Evolutionary conservation across 2,888 invertebrate species (phyloP), one percentile per base, ranked within the genome.

Genomic region (Chymomyza fuscimana): DNA sequence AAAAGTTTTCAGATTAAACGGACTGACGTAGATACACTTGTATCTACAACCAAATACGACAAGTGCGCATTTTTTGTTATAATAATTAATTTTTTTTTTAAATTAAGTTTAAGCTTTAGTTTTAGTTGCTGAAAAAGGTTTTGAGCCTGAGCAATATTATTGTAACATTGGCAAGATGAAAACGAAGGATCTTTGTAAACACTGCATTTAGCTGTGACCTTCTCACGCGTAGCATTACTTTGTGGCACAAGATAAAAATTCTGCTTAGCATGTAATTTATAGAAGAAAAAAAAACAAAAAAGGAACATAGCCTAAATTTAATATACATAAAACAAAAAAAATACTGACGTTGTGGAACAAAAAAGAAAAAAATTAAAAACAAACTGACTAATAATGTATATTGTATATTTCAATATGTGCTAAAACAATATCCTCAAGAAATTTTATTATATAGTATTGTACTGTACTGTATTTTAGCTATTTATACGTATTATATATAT

Each of bases 1-100:
- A 92, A 71, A 85, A 91, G 81, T 91, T 88, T 81, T 89, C 89
- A 69, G 88, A 88, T 75, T 90, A 83, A 77, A 54, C 40, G 12
- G 40, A 46, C 40, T 46, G 40, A 46, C 12, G 40, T 46, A 46
- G 40, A 1, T 46, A 12, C 12, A 46, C 7, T 32, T 32, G 32
- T 46, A 12, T 5, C 40, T 46, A 46, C 40, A 46, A 46, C 40
- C 40, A 46, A 40, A 52, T 56, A 67, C 2, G 40, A 56, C 7
- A 58, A 2, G 70, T 7, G 32, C 32, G 32, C 32, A 32, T 32
- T 32, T 32, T 7, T 32, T 32, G 32, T 32, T 32, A 1, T 32
- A 32, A 32, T 5, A 32, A 4, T 32, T 4, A 32, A 7, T 46
- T 61, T 68, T 73, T 36, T 65, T 61, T 63, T 66, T 32, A 32